A percentile compares a stretch with the other conserved stretches of the same genome.
Conservation (phyloP, 2,113 vertebrate species). For the Eudyptes chrysolophus region DNA sequence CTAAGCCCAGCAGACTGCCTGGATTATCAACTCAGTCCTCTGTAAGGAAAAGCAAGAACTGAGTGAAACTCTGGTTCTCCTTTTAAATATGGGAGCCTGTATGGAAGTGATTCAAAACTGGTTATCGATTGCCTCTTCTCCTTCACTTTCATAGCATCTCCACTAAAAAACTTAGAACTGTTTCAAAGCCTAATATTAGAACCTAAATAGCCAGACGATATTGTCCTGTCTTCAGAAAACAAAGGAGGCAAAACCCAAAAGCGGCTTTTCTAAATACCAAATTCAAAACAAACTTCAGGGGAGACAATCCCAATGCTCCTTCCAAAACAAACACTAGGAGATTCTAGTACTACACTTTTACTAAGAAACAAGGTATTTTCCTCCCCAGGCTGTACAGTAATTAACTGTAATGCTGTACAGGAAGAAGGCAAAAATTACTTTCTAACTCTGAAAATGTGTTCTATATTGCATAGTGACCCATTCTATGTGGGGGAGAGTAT, state of each 20-base stretch:
- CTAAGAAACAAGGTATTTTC: neutral
- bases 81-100: neutral
- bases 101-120: neutral
- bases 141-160: neutral
- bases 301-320: neutral
- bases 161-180: neutral
- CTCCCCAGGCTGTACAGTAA: neutral
- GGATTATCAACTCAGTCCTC: neutral
- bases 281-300: neutral
- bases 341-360: neutral
- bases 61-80: neutral
- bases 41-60: neutral
- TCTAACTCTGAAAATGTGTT: neutral
- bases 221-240: neutral
- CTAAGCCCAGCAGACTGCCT: neutral
- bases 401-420: neutral
- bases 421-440: neutral
- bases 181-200: neutral
- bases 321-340: neutral
- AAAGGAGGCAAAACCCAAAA: neutral
- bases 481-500: neutral
- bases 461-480: neutral
- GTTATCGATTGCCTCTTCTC: neutral
- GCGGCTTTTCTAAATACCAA: neutral
- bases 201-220: neutral